Conservation (phyloP, 2,888 invertebrate species). For the Parascotia fuliginaria region DNA sequence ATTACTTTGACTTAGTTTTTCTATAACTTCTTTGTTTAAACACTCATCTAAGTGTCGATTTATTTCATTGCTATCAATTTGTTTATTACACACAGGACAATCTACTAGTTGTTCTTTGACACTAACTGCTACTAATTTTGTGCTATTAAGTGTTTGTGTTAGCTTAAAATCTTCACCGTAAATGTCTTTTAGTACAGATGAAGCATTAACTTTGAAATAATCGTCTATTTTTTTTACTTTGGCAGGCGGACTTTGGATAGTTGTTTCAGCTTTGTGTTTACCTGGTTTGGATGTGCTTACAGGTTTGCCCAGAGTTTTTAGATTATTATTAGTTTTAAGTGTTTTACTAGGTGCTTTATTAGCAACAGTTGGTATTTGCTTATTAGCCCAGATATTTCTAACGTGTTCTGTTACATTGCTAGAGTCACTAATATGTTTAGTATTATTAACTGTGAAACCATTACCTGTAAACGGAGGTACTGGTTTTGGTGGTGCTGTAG, state of each 20-base stretch:
- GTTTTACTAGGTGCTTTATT: constrained; percentile 8
- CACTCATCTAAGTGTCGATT: constrained; percentile 80
- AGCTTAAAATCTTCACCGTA: constrained; percentile 72
- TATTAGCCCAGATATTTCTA: constrained; percentile 58
- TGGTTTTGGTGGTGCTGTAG: constrained; percentile 31
- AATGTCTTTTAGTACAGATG: constrained; percentile 68
- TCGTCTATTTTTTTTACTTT: constrained; percentile 76
- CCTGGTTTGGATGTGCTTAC: constrained; percentile 37
- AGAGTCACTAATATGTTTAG: constrained; percentile 32
- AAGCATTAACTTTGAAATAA: constrained; percentile 62
- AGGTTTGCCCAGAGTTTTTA: no score
- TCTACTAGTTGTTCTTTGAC: constrained; percentile 52
- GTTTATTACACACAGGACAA: constrained; percentile 80
- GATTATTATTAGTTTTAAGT: constrained; percentile 13
- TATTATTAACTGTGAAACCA: constrained; percentile 42
- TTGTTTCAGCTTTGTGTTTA: constrained; percentile 54
- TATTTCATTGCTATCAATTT: constrained; percentile 62
- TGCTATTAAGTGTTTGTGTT: constrained; percentile 46
- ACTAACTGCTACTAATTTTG: constrained; percentile 55
- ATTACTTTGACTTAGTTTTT: constrained; percentile 49
- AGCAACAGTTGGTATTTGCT: constrained; percentile 37
- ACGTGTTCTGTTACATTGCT: constrained; percentile 48
- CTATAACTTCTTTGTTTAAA: constrained; percentile 69
- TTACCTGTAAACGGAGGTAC: constrained; percentile 46
- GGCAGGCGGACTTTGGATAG: constrained; percentile 52